Evolutionary conservation across 2,797 vertebrate species (phyloP), one percentile per base, ranked within the genome.

Genomic region (Coendou prehensilis): DNA sequence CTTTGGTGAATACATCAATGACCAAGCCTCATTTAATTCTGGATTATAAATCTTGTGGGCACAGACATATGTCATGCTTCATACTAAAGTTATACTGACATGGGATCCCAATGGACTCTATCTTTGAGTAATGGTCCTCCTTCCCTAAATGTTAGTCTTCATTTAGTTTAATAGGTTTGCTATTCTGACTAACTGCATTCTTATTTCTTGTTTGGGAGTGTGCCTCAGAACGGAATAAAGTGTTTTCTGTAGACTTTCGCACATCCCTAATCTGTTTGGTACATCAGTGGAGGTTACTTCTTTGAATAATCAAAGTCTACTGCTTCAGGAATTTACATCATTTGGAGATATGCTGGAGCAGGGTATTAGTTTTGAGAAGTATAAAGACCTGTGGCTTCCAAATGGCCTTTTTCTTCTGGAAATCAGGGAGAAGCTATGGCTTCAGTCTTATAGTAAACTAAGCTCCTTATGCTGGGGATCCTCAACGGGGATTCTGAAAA

Each of bases 21-120:
- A 84, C 30, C 2, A 69, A 83, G 22, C 63, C 15, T 91, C 89
- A 87, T 41, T 80, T 93, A 85, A 87, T 81, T 96, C 37, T 17
- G 20, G 47, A 71, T 84, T 71, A 26, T 18, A 79, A 63, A 50
- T 73, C 33, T 92, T 93, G 57, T 89, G 33, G 14, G 20, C 1
- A 73, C 41, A 50, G 50, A 57, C 13, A 45, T 47, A 69, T n/a
- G 37, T 17, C 56, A 30, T 47, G 45, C 33, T 91, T 91, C 50
- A 69, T 47, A 22, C 56, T 56, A 88, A 96, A 63, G 23, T 84
- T 88, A 37, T 56, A 15, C 45, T 84, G 84, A 84, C 8, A 28
- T 63, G 45, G 59, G 37, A 61, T 33, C 71, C 41, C 63, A 56
- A 23, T 79, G 20, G 30, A 23, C 37, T 94, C 56, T 88, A 17